A percentile compares a stretch with the other conserved stretches of the same genome.
phyloP scores from a whole-genome alignment of 1,140 invertebrate species.

The Contarinia nasturtii region DNA sequence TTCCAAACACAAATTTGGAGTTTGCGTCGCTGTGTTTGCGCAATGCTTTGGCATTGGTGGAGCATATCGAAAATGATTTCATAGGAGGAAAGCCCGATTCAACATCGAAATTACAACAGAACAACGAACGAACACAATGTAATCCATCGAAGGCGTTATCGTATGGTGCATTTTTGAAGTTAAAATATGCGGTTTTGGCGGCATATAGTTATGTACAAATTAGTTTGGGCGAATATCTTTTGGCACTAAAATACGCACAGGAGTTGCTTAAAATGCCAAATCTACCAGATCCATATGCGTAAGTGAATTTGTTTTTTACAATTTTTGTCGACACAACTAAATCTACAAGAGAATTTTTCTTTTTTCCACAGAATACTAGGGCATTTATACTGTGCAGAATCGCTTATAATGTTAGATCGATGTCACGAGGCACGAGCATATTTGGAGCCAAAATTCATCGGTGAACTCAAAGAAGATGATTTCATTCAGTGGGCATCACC shows the following conservation, averaged over 20 bases:
- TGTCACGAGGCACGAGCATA: constrained; percentile 68
- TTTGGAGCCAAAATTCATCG: constrained; percentile 58
- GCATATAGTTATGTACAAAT: constrained; percentile 67
- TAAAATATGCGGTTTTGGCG: constrained; percentile 52
- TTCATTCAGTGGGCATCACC: constrained; percentile 8
- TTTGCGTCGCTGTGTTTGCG: constrained; percentile 74
- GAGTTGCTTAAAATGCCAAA: constrained; percentile 14
- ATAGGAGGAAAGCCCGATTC: background rate
- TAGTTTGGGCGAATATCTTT: constrained; percentile 63
- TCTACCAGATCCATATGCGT: constrained; percentile 21
- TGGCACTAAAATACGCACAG: constrained; percentile 55
- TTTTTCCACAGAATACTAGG: constrained; percentile 48
- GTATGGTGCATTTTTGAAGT: constrained; percentile 21
- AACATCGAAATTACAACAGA: background rate
- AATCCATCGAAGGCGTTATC: constrained; percentile 24
- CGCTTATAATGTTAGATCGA: constrained; percentile 65
- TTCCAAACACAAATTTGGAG: constrained; percentile 72
- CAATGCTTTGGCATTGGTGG: constrained; percentile 51
- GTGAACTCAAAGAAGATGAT: constrained; percentile 25
- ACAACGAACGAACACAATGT: constrained; percentile 22
- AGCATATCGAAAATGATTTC: background rate
- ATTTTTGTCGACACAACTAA: background rate
- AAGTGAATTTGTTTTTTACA: background rate
- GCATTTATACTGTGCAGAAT: constrained; percentile 77
- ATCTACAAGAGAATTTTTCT: constrained; percentile 5